Percentiles rank a stretch among this genome's conserved stretches.
These are phyloP conservation scores for Catharus fuscescens DNA, from an alignment of 2,113 vertebrate species.

Conservation along the genomic window DNA sequence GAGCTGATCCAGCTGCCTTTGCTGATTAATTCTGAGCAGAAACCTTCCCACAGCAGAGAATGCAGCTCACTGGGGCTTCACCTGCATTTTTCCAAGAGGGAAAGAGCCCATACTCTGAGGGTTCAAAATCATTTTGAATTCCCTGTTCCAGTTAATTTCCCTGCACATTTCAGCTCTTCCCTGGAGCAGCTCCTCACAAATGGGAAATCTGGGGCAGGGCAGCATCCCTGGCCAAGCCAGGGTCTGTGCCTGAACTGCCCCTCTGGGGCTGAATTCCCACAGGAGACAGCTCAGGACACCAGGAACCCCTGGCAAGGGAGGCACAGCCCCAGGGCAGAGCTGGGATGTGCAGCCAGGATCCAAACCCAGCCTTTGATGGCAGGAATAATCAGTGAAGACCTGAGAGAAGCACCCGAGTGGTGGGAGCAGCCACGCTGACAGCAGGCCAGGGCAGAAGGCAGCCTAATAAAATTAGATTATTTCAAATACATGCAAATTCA, in stretches of 20 bases:
- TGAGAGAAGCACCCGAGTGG: not conserved
- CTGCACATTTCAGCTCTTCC: not conserved
- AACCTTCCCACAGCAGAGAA: not conserved
- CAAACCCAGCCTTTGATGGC: not conserved
- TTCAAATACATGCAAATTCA: conserved; percentile 45
- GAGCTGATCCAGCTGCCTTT: not conserved
- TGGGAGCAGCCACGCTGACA: not conserved
- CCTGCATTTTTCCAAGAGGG: not conserved
- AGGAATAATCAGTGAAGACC: not conserved
- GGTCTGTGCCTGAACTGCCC: not conserved
- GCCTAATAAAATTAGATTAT: conserved; percentile 25
- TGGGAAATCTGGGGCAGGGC: not conserved
- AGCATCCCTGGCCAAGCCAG: not conserved
- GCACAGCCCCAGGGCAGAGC: not conserved
- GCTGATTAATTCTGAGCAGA: not conserved
- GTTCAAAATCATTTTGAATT: not conserved
- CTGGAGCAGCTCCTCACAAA: not conserved
- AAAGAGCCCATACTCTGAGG: not conserved
- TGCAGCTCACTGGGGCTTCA: not conserved
- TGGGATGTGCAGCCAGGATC: not conserved
- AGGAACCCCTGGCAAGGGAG: not conserved
- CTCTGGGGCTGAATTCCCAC: not conserved
- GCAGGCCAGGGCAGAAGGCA: not conserved
- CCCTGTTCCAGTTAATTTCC: not conserved
- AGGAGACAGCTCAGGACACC: not conserved